Evolutionary conservation across 2,888 invertebrate species (phyloP), one percentile per base, ranked within the genome.

Genomic region (Campoletis raptor): DNA sequence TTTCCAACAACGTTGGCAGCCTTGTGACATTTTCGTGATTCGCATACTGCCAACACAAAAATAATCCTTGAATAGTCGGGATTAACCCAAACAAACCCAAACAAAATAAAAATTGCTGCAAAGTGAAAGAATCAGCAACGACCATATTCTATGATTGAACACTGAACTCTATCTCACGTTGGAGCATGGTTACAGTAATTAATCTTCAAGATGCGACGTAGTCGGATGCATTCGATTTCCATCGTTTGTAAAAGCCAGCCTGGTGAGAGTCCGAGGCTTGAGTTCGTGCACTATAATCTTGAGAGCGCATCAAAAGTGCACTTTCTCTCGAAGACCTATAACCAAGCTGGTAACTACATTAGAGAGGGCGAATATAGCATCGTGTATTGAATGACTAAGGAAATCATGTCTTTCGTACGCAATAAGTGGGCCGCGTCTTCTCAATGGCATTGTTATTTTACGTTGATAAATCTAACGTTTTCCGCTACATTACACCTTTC

Each of bases 261-360:
- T 40, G 67, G 73, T 48, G 52, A 73, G 57, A 57, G 79, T 54
- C 48, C 45, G 42, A 21, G 36, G 24, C 64, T 18, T 30, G 57
- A 76, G 76, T 86, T 89, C 88, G 88, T 87, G 86, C 73, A 87
- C 89, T 88, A 89, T 90, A 90, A 91, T 86, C 83, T 81, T 66
- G 30, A 52, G 78, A 81, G 77, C 69, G 30, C 37, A 48, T 80
- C 85, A 85, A 89, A 87, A 89, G 89, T 92, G 91, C 89, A 90
- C 93, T 93, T 93, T 93, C 93, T 92, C 93, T 90, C 74, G 5
- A 84, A 88, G 90, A 90, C 90, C 89, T 86, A 76, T 81, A 85
- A 78, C 85, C 61, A 64, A n/a, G 40, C 69, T 81, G 36, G 54
- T 61, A 69, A 57, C 78, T 66, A 72, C 73, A 40, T 40, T 72